A percentile compares a stretch with the other conserved stretches of the same genome.
These are phyloP conservation scores for Prinia subflava DNA, from an alignment of 2,113 vertebrate species.

Conservation along the genomic window DNA sequence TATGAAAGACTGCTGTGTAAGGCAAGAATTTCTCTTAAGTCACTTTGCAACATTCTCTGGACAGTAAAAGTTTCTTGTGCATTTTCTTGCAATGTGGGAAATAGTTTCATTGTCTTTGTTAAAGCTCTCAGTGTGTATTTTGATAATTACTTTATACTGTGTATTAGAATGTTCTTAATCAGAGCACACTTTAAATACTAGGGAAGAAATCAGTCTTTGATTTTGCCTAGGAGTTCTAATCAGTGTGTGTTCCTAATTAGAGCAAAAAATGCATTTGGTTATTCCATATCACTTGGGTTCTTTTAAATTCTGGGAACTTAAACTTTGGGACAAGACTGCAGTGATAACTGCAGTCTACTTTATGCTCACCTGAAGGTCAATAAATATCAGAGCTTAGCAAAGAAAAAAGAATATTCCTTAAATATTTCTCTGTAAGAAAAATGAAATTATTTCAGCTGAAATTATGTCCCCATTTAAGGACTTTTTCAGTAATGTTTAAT, in stretches of 20 bases:
- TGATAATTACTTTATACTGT: background rate
- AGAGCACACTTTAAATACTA: background rate
- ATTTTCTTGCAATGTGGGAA: background rate
- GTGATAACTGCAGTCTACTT: background rate
- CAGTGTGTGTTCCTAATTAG: background rate
- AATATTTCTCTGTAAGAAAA: background rate
- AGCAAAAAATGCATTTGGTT: background rate
- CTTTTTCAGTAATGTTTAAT: background rate
- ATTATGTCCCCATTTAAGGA: background rate
- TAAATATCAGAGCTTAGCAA: background rate
- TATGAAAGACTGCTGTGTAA: constrained; percentile 55
- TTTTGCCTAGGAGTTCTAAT: background rate
- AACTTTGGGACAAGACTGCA: background rate
- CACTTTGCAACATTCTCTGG: constrained; percentile 18
- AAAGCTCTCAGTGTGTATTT: background rate
- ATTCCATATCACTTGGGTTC: background rate
- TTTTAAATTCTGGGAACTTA: background rate
- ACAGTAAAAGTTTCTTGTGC: background rate
- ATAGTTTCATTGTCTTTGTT: background rate
- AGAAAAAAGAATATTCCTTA: background rate
- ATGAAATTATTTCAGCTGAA: background rate
- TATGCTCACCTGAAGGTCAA: background rate
- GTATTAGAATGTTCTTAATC: background rate
- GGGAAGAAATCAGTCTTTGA: background rate
- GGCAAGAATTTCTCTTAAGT: constrained; percentile 61